Percentiles rank a stretch among this genome's conserved stretches.
Evolutionary conservation across 2,888 invertebrate species (phyloP).

Genomic region (Chorisops tibialis): DNA sequence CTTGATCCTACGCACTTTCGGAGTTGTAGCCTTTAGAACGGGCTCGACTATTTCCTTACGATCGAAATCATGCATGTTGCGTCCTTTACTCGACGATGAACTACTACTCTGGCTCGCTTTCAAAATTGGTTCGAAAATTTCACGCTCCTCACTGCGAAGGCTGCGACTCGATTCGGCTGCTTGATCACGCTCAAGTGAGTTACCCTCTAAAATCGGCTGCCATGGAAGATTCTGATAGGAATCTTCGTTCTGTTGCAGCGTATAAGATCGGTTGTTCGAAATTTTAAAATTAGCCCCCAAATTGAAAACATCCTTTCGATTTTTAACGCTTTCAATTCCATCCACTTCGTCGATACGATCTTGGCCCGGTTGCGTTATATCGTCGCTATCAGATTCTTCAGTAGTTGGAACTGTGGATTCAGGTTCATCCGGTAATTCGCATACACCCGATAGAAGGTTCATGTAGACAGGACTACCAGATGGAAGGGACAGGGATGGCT

Average conservation of each 20-base stretch:
- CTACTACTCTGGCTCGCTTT: constrained; percentile 39
- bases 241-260: constrained; percentile 35
- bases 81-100: constrained; percentile 35
- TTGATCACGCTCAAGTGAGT: constrained; percentile 50
- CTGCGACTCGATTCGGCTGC: constrained; percentile 47
- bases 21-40: constrained; percentile 62
- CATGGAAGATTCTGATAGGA: constrained; percentile 51
- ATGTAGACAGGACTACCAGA: constrained; percentile 71
- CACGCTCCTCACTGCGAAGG: constrained; percentile 40
- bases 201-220: constrained; percentile 56
- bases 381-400: constrained; percentile 38
- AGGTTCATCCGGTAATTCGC: constrained; percentile 62
- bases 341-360: constrained; percentile 38
- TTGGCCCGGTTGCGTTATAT: constrained; percentile 36
- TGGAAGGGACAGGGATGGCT: constrained; percentile 67
- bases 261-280: constrained; percentile 42
- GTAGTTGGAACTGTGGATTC: constrained; percentile 34
- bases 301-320: constrained; percentile 50
- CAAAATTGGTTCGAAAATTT: constrained; percentile 59
- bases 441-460: constrained; percentile 74
- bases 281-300: constrained; percentile 49
- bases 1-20: constrained; percentile 52
- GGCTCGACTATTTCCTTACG: constrained; percentile 70
- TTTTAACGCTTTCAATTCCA: constrained; percentile 46
- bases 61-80: constrained; percentile 41